Base-by-base conservation (phyloP, 2,888 invertebrate genomes). In the Synanthedon tipuliformis region DNA sequence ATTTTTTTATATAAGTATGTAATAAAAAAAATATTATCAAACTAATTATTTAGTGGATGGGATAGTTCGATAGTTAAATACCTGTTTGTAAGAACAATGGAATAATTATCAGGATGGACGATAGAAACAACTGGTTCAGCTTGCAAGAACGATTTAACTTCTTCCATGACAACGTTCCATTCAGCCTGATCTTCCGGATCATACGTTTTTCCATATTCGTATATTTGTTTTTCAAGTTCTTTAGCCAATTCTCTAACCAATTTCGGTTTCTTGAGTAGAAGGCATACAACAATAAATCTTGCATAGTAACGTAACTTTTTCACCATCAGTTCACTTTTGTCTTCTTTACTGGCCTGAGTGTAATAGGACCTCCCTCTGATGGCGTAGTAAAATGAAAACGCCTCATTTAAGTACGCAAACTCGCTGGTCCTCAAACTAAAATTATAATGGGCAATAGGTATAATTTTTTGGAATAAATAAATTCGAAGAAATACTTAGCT, bases 171-270 rank as follows among this genome's bases (percentile, higher is more conserved):
- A 58, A 97, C 88, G 51, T 94, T 94, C 98, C 98, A 98, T 82
- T 98, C 98, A 65, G 96, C 89, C 76, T 96, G 95, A 80, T 98
- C 98, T 65, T 97, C 97, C n/a, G 98, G 97, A 75, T 97, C 96
- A 82, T 98, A 98, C 15, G 96, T 95, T 74, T 93, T 93, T 50
- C 96, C 96, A 83, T 98, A 98, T 79, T 98, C 97, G 71, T 95
- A 93, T 68, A 98, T 96, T 84, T 97, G 97, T 73, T 94, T 93
- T 69, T 97, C 95, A 68, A 98, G 87, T 84, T 98, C 98, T 81
- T 94, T 91, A 53, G 97, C 94, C 61, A 98, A 88, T 78, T 98
- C 98, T 55, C 94, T 90, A 53, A 98, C 97, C 63, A 97, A 89
- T 75, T 96, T 96, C 90, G 96, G 94, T 79, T 96, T 95, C 81